phyloP scores from a whole-genome alignment of 2,113 vertebrate genomes.

The Vidua chalybeata region DNA sequence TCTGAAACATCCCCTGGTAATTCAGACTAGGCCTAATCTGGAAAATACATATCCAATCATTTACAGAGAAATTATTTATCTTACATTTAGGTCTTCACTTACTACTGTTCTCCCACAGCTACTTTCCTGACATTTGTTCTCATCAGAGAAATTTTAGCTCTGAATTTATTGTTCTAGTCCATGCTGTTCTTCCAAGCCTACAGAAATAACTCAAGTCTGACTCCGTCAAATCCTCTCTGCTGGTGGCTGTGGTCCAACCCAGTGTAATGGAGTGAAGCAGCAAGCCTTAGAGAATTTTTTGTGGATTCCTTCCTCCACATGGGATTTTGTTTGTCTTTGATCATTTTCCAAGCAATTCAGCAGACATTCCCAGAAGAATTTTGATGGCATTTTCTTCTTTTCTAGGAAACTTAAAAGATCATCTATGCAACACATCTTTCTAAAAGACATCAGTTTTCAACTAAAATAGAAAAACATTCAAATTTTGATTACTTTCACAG shows the following conservation, averaged over 20 bases:
- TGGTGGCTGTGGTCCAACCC: background rate
- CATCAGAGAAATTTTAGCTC: background rate
- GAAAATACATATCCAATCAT: background rate
- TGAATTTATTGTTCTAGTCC: background rate
- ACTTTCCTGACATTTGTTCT: background rate
- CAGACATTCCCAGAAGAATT: background rate
- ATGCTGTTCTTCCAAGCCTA: background rate
- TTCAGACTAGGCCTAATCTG: background rate
- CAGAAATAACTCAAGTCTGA: background rate
- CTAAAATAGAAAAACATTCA: background rate
- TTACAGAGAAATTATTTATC: background rate
- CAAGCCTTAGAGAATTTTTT: background rate
- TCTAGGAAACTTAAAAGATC: background rate
- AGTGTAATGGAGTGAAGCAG: background rate
- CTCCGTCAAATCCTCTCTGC: fast-evolving
- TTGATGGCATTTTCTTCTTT: background rate
- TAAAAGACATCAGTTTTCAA: background rate
- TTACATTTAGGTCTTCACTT: background rate
- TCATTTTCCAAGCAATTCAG: background rate
- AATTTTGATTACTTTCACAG: background rate
- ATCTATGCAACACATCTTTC: background rate
- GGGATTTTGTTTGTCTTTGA: background rate
- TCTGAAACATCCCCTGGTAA: background rate
- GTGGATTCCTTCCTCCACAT: background rate
- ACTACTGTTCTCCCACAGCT: background rate